Evolutionary conservation across 23 tunicate species (phyloP), one percentile per base, ranked within the genome.

Genomic region (Corella eumyota): DNA sequence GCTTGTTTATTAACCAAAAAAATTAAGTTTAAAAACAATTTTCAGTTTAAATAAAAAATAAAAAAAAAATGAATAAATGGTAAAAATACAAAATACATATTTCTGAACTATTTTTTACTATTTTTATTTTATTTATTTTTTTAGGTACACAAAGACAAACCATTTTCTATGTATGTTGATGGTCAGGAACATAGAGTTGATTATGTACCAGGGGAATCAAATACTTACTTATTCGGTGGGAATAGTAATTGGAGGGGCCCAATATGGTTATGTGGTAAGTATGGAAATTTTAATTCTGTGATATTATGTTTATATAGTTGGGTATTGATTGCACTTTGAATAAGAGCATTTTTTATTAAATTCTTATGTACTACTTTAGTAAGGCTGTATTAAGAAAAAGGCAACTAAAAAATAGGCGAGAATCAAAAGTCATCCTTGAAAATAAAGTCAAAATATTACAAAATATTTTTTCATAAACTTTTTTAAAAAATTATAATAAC

Each of bases 231-330:
- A 56, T 86, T 86, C 33, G 95, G 95, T 56, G 95, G 95, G n/a
- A 86, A 86, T 60, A 86, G 95, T 70, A 86, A 86, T 68, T 86
- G 95, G 95, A 72, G 95, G 44, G 95, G 95, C 2, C 95, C 95
- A 6, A 77, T 86, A 17, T 86, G 95, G 95, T 75, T 86, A 17
- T 86, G 95, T 66, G 95, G 95, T 86, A 45, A 35, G 88, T 30
- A 19, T 0, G 22, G n/a, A n/a, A n/a, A n/a, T n/a, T n/a, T n/a
- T n/a, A n/a, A 0, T 22, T 56, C 19, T 60, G 11, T 60, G 46
- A 11, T 20, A 53, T 53, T 53, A 53, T 53, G 25, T 13, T n/a
- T 11, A 9, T 11, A 9, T 11, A 9, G 48, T 9, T 40, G 48
- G 48, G 11, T 15, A 40, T 40, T 40, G 11, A 15, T 40, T 40